Base-by-base conservation (phyloP, 2,888 invertebrate genomes). In the Dicycla oo region DNA sequence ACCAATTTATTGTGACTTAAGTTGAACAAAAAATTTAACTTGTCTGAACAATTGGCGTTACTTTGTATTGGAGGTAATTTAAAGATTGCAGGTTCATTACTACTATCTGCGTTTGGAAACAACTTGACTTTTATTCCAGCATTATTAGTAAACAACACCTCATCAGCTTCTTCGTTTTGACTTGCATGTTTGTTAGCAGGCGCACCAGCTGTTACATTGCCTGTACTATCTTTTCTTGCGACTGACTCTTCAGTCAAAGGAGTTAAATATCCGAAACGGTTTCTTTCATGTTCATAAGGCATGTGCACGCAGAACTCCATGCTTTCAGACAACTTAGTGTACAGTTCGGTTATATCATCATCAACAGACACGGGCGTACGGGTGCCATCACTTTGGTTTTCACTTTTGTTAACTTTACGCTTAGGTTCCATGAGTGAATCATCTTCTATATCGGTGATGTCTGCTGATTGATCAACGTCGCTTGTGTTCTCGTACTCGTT, bases 231-330 rank as follows among this genome's bases (percentile, higher is more conserved):
- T 81, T 88, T 91, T 64, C 87, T 92, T n/a, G 81, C 74, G n/a
- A 80, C 78, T 3, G 94, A 91, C 80, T 95, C 96, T 86, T 96
- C 95, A 23, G 93, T 92, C 6, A 95, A 82, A n/a, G 96, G 94
- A 8, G 95, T 93, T 34, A 95, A 84, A 13, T 89, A 82, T 54
- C 87, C 88, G 70, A 90, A 82, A 34, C 86, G 89, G 61, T 79
- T 87, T n/a, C 84, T 82, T 0, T 87, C 87, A 15, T 86, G 80
- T 8, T 91, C 89, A 26, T 73, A 78, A 30, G 84, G 71, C 58
- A 82, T 84, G 10, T 88, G 68, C 8, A 76, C 69, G 61, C 84
- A 79, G n/a, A 89, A 65, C 23, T 92, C 88, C 18, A 91, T 85
- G 71, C 80, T 91, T 75, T 90, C 89, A 13, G 91, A 88, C 30